Percentiles rank a stretch among this genome's conserved stretches.
Evolutionary conservation across 2,113 vertebrate genomes (phyloP).

Genomic region (Seriola aureovittata): DNA sequence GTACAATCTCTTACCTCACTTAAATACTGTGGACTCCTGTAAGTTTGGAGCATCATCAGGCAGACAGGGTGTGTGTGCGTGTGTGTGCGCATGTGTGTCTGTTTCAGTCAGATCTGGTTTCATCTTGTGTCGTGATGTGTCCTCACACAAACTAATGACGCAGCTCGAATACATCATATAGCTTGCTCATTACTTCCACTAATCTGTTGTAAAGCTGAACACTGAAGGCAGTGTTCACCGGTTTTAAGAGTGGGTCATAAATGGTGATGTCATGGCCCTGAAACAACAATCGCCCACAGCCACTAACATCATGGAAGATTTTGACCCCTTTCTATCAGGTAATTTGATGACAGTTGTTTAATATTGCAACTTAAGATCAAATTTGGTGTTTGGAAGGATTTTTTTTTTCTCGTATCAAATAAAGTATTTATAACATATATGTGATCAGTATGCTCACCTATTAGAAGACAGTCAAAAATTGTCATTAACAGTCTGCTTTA

Average conservation of each 20-base stretch:
- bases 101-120: slow-evolving; percentile 47
- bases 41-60: slow-evolving; percentile 10
- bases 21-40: slow-evolving; percentile 5
- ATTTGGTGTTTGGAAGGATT: neutral
- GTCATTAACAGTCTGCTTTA: neutral
- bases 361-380: neutral
- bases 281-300: slow-evolving; percentile 25
- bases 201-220: slow-evolving; percentile 34
- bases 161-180: slow-evolving; percentile 25
- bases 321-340: slow-evolving; percentile 17
- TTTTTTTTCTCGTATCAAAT: neutral
- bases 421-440: neutral
- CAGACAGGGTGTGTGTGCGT: neutral
- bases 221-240: slow-evolving; percentile 26
- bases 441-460: too few species aligned
- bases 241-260: slow-evolving; percentile 61
- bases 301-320: slow-evolving; percentile 65
- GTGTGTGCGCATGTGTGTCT: slow-evolving; percentile 20
- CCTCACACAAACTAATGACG: slow-evolving; percentile 43
- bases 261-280: slow-evolving; percentile 51
- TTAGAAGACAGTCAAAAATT: neutral
- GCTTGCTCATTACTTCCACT: slow-evolving; percentile 58
- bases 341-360: slow-evolving; percentile 10
- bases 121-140: slow-evolving; percentile 31
- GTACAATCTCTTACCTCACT: neutral